Percentiles rank a stretch among this genome's conserved stretches.
These are phyloP conservation scores for Alethe diademata DNA, from an alignment of 2,113 vertebrate species.

Conservation along the genomic window DNA sequence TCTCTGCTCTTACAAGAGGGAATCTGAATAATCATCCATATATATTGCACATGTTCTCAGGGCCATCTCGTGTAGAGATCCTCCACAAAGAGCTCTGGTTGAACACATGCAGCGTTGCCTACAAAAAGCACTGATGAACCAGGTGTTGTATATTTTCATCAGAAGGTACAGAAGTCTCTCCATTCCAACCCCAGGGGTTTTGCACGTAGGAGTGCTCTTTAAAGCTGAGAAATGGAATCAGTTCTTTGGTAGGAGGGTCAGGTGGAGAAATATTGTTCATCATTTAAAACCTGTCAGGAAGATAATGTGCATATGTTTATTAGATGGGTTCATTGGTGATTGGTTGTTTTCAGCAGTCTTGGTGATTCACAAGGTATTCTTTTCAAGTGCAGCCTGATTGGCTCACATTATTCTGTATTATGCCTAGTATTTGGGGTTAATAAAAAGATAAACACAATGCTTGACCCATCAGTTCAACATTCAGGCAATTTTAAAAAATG, in stretches of 20 bases:
- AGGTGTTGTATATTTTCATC: background rate
- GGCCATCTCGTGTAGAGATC: background rate
- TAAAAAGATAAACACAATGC: background rate
- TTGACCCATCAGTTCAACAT: background rate
- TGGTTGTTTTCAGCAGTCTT: background rate
- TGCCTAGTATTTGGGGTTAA: background rate
- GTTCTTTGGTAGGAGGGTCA: background rate
- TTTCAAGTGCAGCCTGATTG: background rate
- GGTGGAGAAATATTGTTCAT: background rate
- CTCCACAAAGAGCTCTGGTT: background rate
- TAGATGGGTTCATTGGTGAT: background rate
- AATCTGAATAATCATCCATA: background rate
- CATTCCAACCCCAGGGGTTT: accelerated
- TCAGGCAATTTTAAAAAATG: background rate
- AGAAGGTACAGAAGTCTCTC: background rate
- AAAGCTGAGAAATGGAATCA: background rate
- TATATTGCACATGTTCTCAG: background rate
- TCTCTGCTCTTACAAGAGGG: background rate
- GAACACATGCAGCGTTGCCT: background rate
- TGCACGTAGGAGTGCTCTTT: background rate
- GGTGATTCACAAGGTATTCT: background rate
- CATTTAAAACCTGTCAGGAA: background rate
- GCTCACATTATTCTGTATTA: background rate
- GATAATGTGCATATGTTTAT: background rate
- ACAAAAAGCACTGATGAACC: background rate